These are phyloP conservation scores for Cetonia aurata DNA, from an alignment of 2,888 invertebrate species.

Conservation along the genomic window DNA sequence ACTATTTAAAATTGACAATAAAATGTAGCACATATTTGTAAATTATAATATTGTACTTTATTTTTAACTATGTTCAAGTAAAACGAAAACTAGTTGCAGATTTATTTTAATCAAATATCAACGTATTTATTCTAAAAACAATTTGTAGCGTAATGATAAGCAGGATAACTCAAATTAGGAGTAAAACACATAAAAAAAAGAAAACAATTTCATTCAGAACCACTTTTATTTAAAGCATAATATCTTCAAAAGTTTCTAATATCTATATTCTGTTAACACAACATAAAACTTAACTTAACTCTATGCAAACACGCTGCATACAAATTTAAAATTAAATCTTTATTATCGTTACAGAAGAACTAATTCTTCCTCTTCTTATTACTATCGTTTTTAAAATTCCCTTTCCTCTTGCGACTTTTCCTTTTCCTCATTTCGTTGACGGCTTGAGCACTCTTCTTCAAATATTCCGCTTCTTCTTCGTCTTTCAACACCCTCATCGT, in stretches of 20 bases:
- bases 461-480: conserved; percentile 78
- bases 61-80: too few species aligned
- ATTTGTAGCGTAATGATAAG: too few species aligned
- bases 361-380: conserved; percentile 33
- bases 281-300: conserved; percentile 18
- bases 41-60: too few species aligned
- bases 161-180: too few species aligned
- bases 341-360: background rate
- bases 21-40: too few species aligned
- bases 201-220: background rate
- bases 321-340: background rate
- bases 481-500: conserved; percentile 76
- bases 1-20: too few species aligned
- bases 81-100: too few species aligned
- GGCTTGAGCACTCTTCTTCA: conserved; percentile 74
- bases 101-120: too few species aligned
- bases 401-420: conserved; percentile 61
- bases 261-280: conserved; percentile 6
- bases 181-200: background rate
- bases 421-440: conserved; percentile 64
- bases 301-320: conserved; percentile 27
- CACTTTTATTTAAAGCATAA: conserved; percentile 26
- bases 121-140: too few species aligned
- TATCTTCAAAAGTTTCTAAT: conserved; percentile 6
- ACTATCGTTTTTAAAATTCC: conserved; percentile 55